These are phyloP conservation scores for Pteropus rufus DNA, from an alignment of 2,797 vertebrate species.

Conservation along the genomic window DNA sequence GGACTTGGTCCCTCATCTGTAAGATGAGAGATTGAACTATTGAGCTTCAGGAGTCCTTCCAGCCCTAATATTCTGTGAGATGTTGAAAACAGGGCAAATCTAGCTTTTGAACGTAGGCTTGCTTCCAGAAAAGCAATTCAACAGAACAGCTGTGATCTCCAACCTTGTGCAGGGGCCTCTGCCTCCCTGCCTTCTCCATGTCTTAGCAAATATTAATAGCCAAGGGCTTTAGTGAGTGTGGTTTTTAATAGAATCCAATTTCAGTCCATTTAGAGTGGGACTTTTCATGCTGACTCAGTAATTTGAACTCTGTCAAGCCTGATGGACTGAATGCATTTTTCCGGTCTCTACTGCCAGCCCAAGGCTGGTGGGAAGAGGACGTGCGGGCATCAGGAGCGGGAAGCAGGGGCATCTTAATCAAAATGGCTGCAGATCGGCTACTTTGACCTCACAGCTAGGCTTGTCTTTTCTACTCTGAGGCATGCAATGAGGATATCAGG, in stretches of 20 bases:
- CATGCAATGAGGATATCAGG: neutral
- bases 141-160: conserved; percentile 39
- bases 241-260: conserved; percentile 75
- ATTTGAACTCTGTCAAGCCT: conserved; percentile 61
- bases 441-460: neutral
- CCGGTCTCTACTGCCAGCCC: neutral
- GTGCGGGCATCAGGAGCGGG: neutral
- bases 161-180: conserved; percentile 44
- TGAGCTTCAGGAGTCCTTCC: neutral
- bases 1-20: neutral
- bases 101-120: conserved; percentile 10
- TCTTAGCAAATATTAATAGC: conserved; percentile 76
- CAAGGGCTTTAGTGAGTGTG: conserved; percentile 41
- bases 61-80: neutral
- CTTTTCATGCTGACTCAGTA: conserved; percentile 66
- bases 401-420: neutral
- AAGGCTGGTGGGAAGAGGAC: neutral
- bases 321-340: conserved; percentile 50
- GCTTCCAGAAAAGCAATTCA: conserved; percentile 36
- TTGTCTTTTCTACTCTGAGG: neutral
- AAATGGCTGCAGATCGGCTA: neutral
- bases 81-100: neutral
- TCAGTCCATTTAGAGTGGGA: conserved; percentile 67
- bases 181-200: neutral
- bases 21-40: neutral